Conservation (phyloP, 2,888 invertebrate genomes). For the Caenorhabditis angaria region DNA sequence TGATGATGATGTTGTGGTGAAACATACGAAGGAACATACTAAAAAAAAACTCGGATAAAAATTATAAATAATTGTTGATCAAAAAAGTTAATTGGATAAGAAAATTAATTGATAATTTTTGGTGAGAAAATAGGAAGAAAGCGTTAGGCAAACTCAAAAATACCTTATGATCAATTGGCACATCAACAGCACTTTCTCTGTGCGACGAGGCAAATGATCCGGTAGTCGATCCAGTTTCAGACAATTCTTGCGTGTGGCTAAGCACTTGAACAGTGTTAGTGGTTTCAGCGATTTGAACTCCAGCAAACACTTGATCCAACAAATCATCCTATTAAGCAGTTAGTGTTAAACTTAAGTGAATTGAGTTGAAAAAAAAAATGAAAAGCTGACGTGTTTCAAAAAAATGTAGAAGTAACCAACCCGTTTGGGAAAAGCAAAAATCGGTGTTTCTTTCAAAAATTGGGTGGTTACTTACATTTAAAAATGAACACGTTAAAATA, state of each 20-base stretch:
- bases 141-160: constrained; percentile 6
- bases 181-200: constrained; percentile 46
- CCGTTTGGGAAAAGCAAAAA: neutral
- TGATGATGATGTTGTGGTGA: constrained; percentile 26
- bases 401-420: constrained; percentile 9
- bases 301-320: constrained; percentile 51
- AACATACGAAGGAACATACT: constrained; percentile 43
- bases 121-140: neutral
- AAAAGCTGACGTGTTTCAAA: constrained; percentile 1
- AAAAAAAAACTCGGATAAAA: constrained; percentile 12
- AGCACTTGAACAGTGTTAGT: constrained; percentile 16
- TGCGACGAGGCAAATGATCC: constrained; percentile 31
- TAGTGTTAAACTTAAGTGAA: constrained; percentile 14
- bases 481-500: constrained; percentile 35
- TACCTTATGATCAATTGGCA: constrained; percentile 35
- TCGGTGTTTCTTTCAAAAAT: neutral
- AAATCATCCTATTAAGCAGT: constrained; percentile 39
- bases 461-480: constrained; percentile 29
- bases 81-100: neutral
- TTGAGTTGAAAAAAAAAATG: constrained; percentile 3
- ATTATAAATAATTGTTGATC: neutral
- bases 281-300: constrained; percentile 28
- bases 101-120: neutral
- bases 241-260: constrained; percentile 19
- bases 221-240: constrained; percentile 22